Evolutionary conservation across 2,797 vertebrate species (phyloP), one percentile per base, ranked within the genome.

Genomic region (Catamblyrhynchus diadema): DNA sequence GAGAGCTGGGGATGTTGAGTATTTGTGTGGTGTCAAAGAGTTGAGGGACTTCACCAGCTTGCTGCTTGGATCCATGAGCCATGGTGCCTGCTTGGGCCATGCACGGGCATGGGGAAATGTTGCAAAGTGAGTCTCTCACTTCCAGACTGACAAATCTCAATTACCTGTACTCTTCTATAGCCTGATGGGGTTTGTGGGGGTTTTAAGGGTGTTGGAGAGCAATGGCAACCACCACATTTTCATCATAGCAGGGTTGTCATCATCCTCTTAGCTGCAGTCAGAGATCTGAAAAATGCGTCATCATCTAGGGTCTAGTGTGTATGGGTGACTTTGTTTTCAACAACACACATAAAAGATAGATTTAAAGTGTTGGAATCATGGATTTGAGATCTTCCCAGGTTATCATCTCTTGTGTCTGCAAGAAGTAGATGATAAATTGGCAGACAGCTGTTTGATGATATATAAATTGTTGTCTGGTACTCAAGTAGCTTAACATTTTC

Each of bases 381-480:
- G 7, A 65, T 91, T 71, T 60, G 72, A 83, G 42, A 37, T 78
- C 74, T 71, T 92, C 32, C 14, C 30, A 33, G 24, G 24, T 92
- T 90, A 72, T 47, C 45, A 73, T 54, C 30, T 92, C 23, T 72
- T 73, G 22, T 74, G 30, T 71, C 67, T 64, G 25, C 45, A 77
- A 79, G 74, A 79, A 84, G 60, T 70, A 62, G 44, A 28, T 66
- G 57, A 80, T 86, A 75, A 72, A 89, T 91, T 66, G 75, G 44
- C 37, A 93, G 87, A 72, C 79, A 94, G 51, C 59, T 94, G 60
- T 94, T 92, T 86, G 84, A 81, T 90, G 35, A 33, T 92, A 75
- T 5, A 54, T 62, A 48, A 81, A 39, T 89, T 86, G 44, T 90
- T 93, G 62, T 64, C 82, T 79, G 44, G 47, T 90, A 60, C 73